Percentiles rank a stretch among this genome's conserved stretches.
Evolutionary conservation across 2,888 invertebrate species (phyloP).

Genomic region (Adelognathus sp.): DNA sequence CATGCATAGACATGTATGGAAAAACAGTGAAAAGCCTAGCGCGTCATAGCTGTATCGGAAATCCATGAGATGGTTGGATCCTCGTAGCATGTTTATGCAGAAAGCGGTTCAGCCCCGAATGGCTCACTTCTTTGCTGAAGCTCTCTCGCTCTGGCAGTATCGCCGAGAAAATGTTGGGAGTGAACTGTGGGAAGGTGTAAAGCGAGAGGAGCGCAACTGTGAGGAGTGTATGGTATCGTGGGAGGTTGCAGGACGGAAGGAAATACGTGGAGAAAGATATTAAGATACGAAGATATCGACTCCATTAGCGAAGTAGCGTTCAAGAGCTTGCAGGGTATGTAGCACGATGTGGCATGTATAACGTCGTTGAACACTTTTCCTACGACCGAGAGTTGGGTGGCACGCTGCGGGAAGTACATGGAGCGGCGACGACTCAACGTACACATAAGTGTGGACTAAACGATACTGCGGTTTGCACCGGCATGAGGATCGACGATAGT

Average conservation of each 20-base stretch:
- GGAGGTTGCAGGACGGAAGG: constrained; percentile 5
- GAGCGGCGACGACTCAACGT: not conserved
- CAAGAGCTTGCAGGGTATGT: constrained; percentile 42
- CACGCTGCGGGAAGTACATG: not conserved
- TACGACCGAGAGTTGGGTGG: constrained; percentile 13
- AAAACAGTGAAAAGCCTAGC: not conserved
- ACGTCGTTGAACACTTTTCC: constrained; percentile 13
- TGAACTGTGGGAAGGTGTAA: not conserved
- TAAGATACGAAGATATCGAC: constrained; percentile 67
- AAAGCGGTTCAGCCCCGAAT: constrained; percentile 66
- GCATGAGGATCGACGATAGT: not conserved
- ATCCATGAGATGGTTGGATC: constrained; percentile 61
- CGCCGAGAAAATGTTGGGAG: not conserved
- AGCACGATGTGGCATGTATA: constrained; percentile 25
- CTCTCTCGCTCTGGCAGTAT: not conserved
- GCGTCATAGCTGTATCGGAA: constrained; percentile 65
- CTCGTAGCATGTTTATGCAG: constrained; percentile 69
- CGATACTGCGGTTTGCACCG: not conserved
- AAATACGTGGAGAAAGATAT: constrained; percentile 59
- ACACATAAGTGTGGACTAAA: not conserved
- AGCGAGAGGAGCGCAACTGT: not conserved
- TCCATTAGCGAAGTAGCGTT: constrained; percentile 64
- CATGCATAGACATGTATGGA: too few species aligned
- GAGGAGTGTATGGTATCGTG: not conserved
- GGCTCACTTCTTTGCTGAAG: constrained; percentile 58